phyloP scores from a whole-genome alignment of 2,113 vertebrate species.

The Ceyx cyanopectus region DNA sequence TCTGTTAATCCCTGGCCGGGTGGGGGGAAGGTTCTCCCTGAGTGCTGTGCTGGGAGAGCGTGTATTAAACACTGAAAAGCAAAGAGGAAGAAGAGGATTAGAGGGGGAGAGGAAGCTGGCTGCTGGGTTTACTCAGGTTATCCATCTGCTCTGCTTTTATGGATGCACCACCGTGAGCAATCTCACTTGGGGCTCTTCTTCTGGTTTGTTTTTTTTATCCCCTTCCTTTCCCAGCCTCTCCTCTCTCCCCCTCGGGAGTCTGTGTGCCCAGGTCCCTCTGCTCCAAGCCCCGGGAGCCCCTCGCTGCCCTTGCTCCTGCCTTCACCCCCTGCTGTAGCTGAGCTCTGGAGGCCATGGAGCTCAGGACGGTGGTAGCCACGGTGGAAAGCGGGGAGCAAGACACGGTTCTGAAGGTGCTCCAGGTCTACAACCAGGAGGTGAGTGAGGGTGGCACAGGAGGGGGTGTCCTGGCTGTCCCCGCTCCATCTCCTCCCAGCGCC shows the following conservation, averaged over 20 bases:
- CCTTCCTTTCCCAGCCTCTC: neutral
- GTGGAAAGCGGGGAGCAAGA: slow-evolving; percentile 87
- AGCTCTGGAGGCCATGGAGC: slow-evolving; percentile 81
- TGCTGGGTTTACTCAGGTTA: neutral
- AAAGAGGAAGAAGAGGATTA: slow-evolving; percentile 60
- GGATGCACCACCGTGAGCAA: neutral
- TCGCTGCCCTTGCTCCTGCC: fast-evolving
- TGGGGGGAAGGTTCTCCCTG: slow-evolving; percentile 20
- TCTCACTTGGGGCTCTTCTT: neutral
- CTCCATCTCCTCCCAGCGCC: neutral
- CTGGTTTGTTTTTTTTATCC: neutral
- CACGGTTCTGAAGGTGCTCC: slow-evolving; percentile 79
- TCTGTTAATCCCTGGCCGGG: slow-evolving; percentile 48
- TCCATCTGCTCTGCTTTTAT: slow-evolving; percentile 40
- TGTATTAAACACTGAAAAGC: slow-evolving; percentile 51
- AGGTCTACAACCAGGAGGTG: slow-evolving; percentile 84
- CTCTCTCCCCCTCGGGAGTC: neutral
- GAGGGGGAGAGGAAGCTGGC: neutral
- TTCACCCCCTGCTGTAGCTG: neutral
- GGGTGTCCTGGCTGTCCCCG: too few species aligned
- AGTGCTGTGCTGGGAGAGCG: slow-evolving; percentile 1
- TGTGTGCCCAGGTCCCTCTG: neutral
- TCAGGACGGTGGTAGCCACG: slow-evolving; percentile 80
- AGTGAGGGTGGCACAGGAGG: neutral
- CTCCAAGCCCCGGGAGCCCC: neutral